Base-by-base conservation (phyloP, 2,888 invertebrate genomes). In the Subacronicta megacephala region DNA sequence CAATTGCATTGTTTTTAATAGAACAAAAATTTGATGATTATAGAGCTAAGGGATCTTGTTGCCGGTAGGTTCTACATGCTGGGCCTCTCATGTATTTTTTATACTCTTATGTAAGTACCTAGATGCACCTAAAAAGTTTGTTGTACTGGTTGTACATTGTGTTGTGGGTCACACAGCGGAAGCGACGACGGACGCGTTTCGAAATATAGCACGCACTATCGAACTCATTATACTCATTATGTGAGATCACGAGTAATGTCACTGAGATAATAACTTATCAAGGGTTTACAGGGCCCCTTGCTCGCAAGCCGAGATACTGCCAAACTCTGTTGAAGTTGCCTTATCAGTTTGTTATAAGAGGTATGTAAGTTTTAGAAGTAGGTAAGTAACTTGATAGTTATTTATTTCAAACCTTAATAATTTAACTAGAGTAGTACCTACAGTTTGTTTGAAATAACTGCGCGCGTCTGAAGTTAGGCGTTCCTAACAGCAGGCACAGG, bases 151-250 rank as follows among this genome's bases (percentile, higher is more conserved):
- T 6, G 1, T 83, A 83, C 78, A 83, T 89, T 87, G 82, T 88
- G 82, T 89, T 87, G 82, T 88, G 82, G 88, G 89, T 87, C 86
- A 87, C 80, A 78, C 77, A 81, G 82, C 92, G 91, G 91, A 92
- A 90, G 85, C 84, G 81, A 74, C 84, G 84, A 86, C 90, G 89
- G 88, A 89, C 85, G 88, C 80, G 84, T 92, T 87, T 87, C 89
- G 89, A 90, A 92, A 91, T 88, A 86, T 85, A 79, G 86, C 85
- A 85, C 90, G 85, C 90, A 87, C 85, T 90, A 90, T 91, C 90
- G 87, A 87, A 81, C 85, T 83, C 85, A 88, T 84, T 86, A 84
- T 83, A 79, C 81, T 80, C 77, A 75, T 78, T 78, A 75, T 78
- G 77, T 73, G 82, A 86, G 85, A 83, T 85, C 85, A 83, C 78